These are phyloP conservation scores for Mallotus villosus DNA, from an alignment of 2,797 vertebrate species.

Conservation along the genomic window DNA sequence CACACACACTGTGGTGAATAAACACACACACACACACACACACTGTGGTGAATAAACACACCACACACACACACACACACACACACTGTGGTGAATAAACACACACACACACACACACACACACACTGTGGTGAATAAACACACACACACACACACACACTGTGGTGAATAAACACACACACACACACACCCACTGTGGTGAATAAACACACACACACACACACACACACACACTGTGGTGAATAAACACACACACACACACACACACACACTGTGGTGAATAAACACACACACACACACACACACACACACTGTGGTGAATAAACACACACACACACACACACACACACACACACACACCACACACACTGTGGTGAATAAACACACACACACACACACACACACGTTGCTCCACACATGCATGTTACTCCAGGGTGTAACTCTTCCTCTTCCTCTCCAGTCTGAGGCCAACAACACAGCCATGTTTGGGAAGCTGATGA, in stretches of 20 bases:
- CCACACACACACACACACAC: not conserved
- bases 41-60: too few species aligned
- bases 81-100: not conserved
- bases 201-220: conserved; percentile 2
- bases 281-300: conserved; percentile 1
- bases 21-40: not conserved
- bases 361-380: too few species aligned
- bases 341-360: too few species aligned
- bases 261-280: too few species aligned
- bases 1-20: conserved; percentile 70
- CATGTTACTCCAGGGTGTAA: not conserved
- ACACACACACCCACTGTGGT: too few species aligned
- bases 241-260: conserved; percentile 2
- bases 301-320: too few species aligned
- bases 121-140: too few species aligned
- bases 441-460: conserved; percentile 64
- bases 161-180: not conserved
- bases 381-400: conserved; percentile 1
- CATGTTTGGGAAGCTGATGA: conserved; percentile 98
- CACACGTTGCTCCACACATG: not conserved
- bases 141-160: not conserved
- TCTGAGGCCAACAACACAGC: conserved; percentile 92
- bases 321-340: conserved; percentile 1
- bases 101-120: not conserved
- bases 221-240: too few species aligned